These are phyloP conservation scores for Nymphalis urticae DNA, from an alignment of 2,888 invertebrate genomes.

Conservation along the genomic window DNA sequence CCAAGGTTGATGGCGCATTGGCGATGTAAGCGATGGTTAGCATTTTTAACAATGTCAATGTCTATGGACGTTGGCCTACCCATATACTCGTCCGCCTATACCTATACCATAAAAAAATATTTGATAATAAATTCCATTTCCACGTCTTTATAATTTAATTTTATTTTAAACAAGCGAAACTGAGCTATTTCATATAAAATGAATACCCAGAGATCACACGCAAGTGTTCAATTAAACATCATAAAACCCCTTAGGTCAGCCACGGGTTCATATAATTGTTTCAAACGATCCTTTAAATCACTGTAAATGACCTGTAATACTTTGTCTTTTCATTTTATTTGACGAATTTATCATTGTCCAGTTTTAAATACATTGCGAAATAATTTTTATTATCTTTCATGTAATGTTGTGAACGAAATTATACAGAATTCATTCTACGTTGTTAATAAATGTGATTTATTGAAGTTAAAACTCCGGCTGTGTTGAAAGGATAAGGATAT, in stretches of 20 bases:
- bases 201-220: not conserved
- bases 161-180: too few species aligned
- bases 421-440: not conserved
- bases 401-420: not conserved
- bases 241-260: constrained; percentile 7
- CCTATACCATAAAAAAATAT: too few species aligned
- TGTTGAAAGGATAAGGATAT: too few species aligned
- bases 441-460: too few species aligned
- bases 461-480: too few species aligned
- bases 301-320: not conserved
- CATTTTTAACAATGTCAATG: too few species aligned
- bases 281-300: constrained; percentile 43
- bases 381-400: not conserved
- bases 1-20: too few species aligned
- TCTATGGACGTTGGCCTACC: too few species aligned
- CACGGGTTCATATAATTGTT: constrained; percentile 45
- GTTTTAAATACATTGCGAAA: not conserved
- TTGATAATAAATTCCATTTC: too few species aligned
- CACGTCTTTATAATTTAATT: too few species aligned
- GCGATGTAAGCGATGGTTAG: too few species aligned
- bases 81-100: too few species aligned
- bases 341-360: not conserved
- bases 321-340: not conserved
- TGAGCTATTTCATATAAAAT: not conserved
- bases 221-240: constrained; percentile 10